These are phyloP conservation scores for Anguilla rostrata DNA, from an alignment of 2,113 vertebrate species.

Conservation along the genomic window DNA sequence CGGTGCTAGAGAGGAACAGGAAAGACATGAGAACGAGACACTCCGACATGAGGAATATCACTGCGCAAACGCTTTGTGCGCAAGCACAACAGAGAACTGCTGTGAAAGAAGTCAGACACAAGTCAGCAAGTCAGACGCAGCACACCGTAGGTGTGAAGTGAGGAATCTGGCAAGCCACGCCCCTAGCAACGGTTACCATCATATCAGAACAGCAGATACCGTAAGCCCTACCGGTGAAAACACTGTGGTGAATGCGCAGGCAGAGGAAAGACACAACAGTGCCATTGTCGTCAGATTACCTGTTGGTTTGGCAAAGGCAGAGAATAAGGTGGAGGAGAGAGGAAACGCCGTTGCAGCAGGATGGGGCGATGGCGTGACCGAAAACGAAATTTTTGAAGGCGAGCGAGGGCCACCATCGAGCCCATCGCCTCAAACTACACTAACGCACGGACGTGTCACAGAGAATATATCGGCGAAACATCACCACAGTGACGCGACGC, in stretches of 20 bases:
- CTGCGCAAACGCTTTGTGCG: conserved; percentile 25
- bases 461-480: conserved; percentile 14
- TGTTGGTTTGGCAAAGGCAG: neutral
- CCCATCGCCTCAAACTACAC: conserved; percentile 5
- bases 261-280: conserved; percentile 12
- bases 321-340: neutral
- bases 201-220: conserved; percentile 10
- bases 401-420: neutral
- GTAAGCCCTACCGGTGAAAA: conserved; percentile 17
- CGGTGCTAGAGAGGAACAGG: neutral
- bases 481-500: conserved; percentile 13
- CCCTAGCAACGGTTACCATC: conserved; percentile 23
- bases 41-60: conserved; percentile 40
- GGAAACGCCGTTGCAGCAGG: neutral
- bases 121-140: conserved; percentile 28
- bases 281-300: neutral
- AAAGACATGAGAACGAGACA: conserved; percentile 20
- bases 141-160: conserved; percentile 31
- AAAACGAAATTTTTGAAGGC: neutral
- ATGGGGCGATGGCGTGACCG: neutral
- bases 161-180: conserved; percentile 19
- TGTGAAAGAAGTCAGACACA: conserved; percentile 27
- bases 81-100: conserved; percentile 16
- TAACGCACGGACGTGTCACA: neutral
- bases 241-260: neutral